Conservation (phyloP, 2,113 vertebrate species). For the Eretmochelys imbricata region DNA sequence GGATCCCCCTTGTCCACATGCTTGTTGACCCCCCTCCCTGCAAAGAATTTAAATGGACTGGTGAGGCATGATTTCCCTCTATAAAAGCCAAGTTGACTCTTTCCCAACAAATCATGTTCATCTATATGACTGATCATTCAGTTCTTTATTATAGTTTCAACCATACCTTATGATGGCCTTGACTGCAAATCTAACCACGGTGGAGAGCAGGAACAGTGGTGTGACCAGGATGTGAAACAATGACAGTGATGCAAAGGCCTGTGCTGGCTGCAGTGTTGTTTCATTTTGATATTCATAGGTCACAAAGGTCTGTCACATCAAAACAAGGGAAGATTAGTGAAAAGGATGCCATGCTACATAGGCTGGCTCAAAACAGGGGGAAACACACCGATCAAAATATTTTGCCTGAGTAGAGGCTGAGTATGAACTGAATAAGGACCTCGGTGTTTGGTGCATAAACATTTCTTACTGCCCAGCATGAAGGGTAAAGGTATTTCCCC, state of each 20-base stretch:
- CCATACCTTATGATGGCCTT: conserved; percentile 94
- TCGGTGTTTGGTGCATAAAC: neutral
- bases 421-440: neutral
- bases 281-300: conserved; percentile 79
- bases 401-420: neutral
- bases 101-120: neutral
- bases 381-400: neutral
- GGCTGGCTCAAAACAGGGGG: neutral
- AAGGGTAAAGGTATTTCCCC: neutral
- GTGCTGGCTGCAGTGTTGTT: conserved; percentile 77
- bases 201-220: conserved; percentile 95
- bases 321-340: neutral
- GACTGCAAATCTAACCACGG: conserved; percentile 95
- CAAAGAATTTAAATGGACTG: neutral
- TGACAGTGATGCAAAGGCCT: conserved; percentile 93
- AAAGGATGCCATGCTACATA: neutral
- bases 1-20: neutral
- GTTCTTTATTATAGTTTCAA: neutral
- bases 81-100: neutral
- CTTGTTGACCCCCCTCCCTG: neutral
- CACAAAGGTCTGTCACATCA: conserved; percentile 87
- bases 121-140: neutral
- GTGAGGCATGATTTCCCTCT: neutral
- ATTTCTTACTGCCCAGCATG: neutral
- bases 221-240: conserved; percentile 97